Base-by-base conservation (phyloP, 2,113 vertebrate genomes). In the Shinisaurus crocodilurus region DNA sequence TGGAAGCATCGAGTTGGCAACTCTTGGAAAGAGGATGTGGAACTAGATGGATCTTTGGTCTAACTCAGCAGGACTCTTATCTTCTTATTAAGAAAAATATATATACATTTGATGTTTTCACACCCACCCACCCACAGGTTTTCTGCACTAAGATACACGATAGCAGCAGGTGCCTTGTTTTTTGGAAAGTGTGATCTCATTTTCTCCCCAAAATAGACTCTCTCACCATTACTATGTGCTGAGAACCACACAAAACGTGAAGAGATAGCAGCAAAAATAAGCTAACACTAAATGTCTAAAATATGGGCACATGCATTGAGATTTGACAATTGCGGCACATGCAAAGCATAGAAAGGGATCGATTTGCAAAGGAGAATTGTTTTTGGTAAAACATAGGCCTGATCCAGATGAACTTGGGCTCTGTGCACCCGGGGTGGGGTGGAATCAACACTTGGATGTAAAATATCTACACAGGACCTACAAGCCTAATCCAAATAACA, bases 261-360 rank as follows among this genome's bases (percentile, higher is more conserved):
- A 34, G 72, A 54, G 69, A 69, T 7, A 60, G 32, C 25, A 27
- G 20, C 70, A 86, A 76, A 81, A 91, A 70, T 1, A 8, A 13
- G 2, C 25, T 37, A 79, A 37, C 9, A 75, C n/a, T 6, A 74
- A 37, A 5, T 54, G 85, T 54, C 32, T 77, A 82, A 77, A 86
- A 37, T 0, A 0, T 1, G 20, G 57, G 43, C 6, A 40, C 0
- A 0, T 6, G 57, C 1, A 63, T 48, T 79, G 89, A 84, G 57
- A 63, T 25, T 32, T 3, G 74, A 75, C 0, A 74, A 72, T 48
- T 1, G 69, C 37, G 75, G 29, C 37, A 54, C n/a, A 37, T 27
- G 57, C 18, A 32, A 79, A 67, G 75, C 1, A 88, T 87, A 85
- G 43, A 7, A 87, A 67, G 40, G 85, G 65, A 88, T 23, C 77